Conservation (phyloP, 2,888 invertebrate species). For the Liodrosophila aerea region DNA sequence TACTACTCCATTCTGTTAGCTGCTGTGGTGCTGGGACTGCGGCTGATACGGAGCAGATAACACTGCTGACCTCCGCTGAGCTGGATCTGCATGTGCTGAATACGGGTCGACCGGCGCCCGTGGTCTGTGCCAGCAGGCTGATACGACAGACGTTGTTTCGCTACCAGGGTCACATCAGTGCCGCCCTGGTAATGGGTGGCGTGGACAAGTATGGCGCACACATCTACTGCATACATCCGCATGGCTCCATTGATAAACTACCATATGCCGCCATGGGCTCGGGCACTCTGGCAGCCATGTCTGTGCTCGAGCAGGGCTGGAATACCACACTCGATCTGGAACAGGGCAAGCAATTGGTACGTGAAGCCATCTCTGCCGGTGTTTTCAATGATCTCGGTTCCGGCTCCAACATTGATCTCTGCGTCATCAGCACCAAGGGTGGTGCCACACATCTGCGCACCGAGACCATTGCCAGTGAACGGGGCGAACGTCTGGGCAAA, state of each 20-base stretch:
- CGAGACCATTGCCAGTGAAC: conserved; percentile 91
- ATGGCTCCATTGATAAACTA: conserved; percentile 95
- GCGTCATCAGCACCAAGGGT: conserved; percentile 93
- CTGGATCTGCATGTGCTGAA: conserved; percentile 95
- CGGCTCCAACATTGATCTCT: conserved; percentile 96
- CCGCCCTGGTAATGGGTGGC: conserved; percentile 97
- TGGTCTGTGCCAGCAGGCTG: conserved; percentile 94
- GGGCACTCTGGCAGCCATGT: conserved; percentile 98
- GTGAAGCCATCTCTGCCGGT: conserved; percentile 97
- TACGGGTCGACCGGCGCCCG: conserved; percentile 94
- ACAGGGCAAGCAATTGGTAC: conserved; percentile 93
- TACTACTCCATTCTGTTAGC: conserved; percentile 80
- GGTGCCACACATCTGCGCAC: conserved; percentile 92
- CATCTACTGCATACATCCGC: conserved; percentile 95
- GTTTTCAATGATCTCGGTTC: conserved; percentile 99
- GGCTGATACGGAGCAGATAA: conserved; percentile 98
- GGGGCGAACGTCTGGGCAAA: conserved; percentile 74
- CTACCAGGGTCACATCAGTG: conserved; percentile 96
- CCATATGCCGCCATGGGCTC: conserved; percentile 98
- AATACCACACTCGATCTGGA: conserved; percentile 91
- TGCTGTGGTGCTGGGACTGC: conserved; percentile 99
- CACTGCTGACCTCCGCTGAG: conserved; percentile 95
- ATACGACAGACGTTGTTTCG: conserved; percentile 96
- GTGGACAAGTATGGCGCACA: conserved; percentile 94
- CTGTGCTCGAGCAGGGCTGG: conserved; percentile 96